Base-by-base conservation (phyloP, 2,888 invertebrate species). In the Brachyopa scutellaris region DNA sequence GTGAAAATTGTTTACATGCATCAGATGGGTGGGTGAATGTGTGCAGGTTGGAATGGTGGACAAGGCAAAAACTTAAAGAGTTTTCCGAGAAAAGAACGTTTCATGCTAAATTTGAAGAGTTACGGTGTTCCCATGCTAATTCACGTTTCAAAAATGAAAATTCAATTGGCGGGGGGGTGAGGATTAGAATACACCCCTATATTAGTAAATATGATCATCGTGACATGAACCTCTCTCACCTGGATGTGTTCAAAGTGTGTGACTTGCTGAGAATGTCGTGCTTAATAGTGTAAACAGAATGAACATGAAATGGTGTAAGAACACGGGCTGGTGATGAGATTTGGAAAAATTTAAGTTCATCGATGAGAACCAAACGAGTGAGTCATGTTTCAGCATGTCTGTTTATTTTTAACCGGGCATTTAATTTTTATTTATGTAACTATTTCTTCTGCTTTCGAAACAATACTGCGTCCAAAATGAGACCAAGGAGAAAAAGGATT, bases 1-100 rank as follows among this genome's bases (percentile, higher is more conserved):
- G 11, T 53, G 45, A 64, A 66, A 31, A 55, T 66, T 45, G 17
- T 21, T 57, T 36, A 38, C 80, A 76, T 76, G 74, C 74, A 64
- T 69, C 23, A 21, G 40, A 66, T 72, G 59, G 69, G 76, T 80
- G 67, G 64, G 51, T 74, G 69, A 57, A 62, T 80, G 26, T 57
- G 80, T 80, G 76, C 62, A 74, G 49, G 57, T 51, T 55, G 40
- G 11, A 66, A 62, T n/a, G n/a, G n/a, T n/a, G n/a, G n/a, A n/a
- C n/a, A n/a, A n/a, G n/a, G n/a, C 49, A 42, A 42, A 49, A 62
- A 57, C 55, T 29, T n/a, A 29, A 69, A 69, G 67, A 57, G 13
- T 26, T 33, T 59, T n/a, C 19, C 47, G 49, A 42, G 53, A 33
- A 11, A 40, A 45, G 26, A 13, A 57, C 19, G 23, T 13, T 72